phyloP scores from a whole-genome alignment of 2,888 invertebrate genomes.

The Corythucha ciliata region DNA sequence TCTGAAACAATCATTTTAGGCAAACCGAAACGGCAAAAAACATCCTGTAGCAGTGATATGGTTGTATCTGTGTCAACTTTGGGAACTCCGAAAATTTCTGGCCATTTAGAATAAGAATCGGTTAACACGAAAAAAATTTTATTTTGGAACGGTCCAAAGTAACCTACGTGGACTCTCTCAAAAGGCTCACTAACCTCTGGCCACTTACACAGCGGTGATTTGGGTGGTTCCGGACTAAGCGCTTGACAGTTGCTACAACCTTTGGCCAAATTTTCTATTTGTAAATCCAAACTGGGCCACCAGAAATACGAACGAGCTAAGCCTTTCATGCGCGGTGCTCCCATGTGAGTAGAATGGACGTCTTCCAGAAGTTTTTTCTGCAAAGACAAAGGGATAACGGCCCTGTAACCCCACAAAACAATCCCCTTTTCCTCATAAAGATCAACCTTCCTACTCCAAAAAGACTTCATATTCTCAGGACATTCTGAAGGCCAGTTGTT shows the following conservation, averaged over 20 bases:
- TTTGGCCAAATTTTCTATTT: constrained; percentile 34
- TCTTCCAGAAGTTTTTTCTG: constrained; percentile 29
- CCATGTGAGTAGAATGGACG: constrained; percentile 34
- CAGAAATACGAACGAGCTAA: constrained; percentile 34
- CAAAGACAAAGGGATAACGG: constrained; percentile 34
- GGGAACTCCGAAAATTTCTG: too few relatives aligned
- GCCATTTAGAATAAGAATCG: too few relatives aligned
- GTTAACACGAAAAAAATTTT: too few relatives aligned
- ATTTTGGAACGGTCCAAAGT: too few relatives aligned
- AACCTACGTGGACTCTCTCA: too few relatives aligned
- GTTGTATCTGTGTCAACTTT: too few relatives aligned
- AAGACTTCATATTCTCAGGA: constrained; percentile 7
- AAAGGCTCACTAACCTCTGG: too few relatives aligned
- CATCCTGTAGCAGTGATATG: too few relatives aligned
- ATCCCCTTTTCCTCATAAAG: constrained; percentile 17
- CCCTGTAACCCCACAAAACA: constrained; percentile 33
- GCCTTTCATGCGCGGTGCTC: constrained; percentile 35
- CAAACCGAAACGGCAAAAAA: too few relatives aligned
- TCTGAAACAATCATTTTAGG: too few relatives aligned
- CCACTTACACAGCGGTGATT: too few relatives aligned
- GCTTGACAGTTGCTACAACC: constrained; percentile 31
- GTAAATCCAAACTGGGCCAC: constrained; percentile 34
- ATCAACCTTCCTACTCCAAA: constrained; percentile 17
- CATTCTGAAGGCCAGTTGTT: constrained; percentile 15
- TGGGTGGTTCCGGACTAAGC: constrained; percentile 23